These are phyloP conservation scores for Ips typographus DNA, from an alignment of 1,140 invertebrate genomes.

Conservation along the genomic window DNA sequence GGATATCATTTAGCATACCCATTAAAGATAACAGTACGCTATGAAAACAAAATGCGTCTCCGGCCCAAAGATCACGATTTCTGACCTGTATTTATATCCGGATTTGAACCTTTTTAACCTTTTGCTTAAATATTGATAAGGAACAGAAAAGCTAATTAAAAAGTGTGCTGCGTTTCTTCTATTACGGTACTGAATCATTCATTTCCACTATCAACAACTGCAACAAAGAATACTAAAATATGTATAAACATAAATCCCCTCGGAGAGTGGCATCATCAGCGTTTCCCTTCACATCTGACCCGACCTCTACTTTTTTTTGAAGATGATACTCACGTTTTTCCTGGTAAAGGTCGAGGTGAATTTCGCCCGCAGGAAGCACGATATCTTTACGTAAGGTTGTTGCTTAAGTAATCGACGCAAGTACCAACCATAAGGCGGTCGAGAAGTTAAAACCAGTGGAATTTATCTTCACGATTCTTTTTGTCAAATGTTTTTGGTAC, in stretches of 20 bases:
- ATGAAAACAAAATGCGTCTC: too few relatives aligned
- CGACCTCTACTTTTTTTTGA: slow-evolving; percentile 12
- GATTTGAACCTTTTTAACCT: not conserved
- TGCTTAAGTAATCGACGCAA: not conserved
- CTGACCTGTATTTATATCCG: not conserved
- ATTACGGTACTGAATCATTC: slow-evolving; percentile 5
- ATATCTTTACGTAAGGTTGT: slow-evolving; percentile 5
- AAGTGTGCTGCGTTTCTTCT: too few relatives aligned
- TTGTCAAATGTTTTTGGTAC: too few relatives aligned
- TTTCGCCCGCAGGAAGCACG: slow-evolving; percentile 11
- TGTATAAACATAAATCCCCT: not conserved
- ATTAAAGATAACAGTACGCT: too few relatives aligned
- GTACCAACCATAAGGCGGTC: too few relatives aligned
- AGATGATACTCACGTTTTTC: slow-evolving; percentile 21
- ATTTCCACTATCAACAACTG: not conserved
- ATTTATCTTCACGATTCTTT: too few relatives aligned
- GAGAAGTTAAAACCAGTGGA: too few relatives aligned
- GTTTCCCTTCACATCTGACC: slow-evolving; percentile 20
- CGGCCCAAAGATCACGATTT: not conserved
- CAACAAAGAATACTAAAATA: not conserved
- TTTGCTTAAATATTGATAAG: not conserved
- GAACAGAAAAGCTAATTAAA: too few relatives aligned
- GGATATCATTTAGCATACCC: too few relatives aligned
- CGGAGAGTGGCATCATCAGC: not conserved
- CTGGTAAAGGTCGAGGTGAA: slow-evolving; percentile 7